These are phyloP conservation scores for Darevskia mixta DNA, from an alignment of 2,797 vertebrate genomes.

Conservation along the genomic window DNA sequence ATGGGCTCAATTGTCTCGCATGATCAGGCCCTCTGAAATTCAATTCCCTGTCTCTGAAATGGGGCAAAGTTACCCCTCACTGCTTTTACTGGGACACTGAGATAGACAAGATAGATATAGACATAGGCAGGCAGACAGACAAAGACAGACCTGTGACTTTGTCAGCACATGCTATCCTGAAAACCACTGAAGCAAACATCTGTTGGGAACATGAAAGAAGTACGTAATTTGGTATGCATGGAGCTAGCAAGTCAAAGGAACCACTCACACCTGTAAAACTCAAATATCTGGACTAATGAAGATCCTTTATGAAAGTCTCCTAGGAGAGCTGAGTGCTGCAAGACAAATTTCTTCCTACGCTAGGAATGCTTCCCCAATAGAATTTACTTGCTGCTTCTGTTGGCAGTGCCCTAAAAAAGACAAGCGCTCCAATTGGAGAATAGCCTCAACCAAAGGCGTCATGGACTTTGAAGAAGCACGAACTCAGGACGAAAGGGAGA, in stretches of 20 bases:
- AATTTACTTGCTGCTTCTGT: neutral
- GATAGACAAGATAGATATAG: neutral
- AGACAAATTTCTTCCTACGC: neutral
- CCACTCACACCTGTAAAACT: neutral
- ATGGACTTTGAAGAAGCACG: too few species aligned
- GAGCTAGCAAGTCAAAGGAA: neutral
- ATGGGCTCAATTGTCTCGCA: neutral
- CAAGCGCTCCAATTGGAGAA: too few species aligned
- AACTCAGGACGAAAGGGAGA: too few species aligned
- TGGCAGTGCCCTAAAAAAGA: neutral
- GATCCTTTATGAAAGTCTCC: neutral
- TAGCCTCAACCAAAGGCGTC: too few species aligned
- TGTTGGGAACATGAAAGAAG: neutral
- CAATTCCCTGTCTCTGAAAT: slow-evolving; percentile 26
- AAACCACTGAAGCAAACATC: neutral
- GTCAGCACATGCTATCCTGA: neutral
- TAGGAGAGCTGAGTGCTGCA: neutral
- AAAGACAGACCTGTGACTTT: neutral
- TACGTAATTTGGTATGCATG: neutral
- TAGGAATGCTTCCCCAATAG: neutral
- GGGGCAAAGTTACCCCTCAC: slow-evolving; percentile 4
- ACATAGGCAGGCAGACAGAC: too few species aligned
- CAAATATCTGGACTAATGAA: neutral
- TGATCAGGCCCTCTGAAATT: slow-evolving; percentile 1
- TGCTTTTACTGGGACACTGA: neutral